Conservation (phyloP, 2,888 invertebrate genomes). For the Leistus spinibarbis region DNA sequence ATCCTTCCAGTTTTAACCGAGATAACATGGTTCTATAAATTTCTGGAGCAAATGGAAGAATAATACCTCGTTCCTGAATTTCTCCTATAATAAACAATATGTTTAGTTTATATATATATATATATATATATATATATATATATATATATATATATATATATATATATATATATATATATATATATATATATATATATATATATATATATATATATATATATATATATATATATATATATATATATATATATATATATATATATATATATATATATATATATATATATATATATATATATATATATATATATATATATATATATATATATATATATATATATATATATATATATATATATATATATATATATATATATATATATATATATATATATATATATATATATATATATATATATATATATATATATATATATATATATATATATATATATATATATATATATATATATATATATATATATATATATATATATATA, state of each 20-base stretch:
- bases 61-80: constrained; percentile 93
- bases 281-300: not conserved
- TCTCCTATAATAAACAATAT: constrained; percentile 72
- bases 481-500: not conserved
- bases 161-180: not conserved
- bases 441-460: not conserved
- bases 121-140: not conserved
- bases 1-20: constrained; percentile 84
- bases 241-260: not conserved
- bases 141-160: not conserved
- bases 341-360: not conserved
- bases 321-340: not conserved
- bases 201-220: not conserved
- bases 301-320: not conserved
- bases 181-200: not conserved
- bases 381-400: not conserved
- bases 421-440: not conserved
- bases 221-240: not conserved
- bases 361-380: not conserved
- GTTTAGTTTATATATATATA: not conserved
- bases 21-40: constrained; percentile 93
- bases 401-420: not conserved
- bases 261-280: not conserved
- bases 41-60: constrained; percentile 89
- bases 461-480: not conserved